Base-by-base conservation (phyloP, 2,797 vertebrate genomes). In the Tamandua tetradactyla region DNA sequence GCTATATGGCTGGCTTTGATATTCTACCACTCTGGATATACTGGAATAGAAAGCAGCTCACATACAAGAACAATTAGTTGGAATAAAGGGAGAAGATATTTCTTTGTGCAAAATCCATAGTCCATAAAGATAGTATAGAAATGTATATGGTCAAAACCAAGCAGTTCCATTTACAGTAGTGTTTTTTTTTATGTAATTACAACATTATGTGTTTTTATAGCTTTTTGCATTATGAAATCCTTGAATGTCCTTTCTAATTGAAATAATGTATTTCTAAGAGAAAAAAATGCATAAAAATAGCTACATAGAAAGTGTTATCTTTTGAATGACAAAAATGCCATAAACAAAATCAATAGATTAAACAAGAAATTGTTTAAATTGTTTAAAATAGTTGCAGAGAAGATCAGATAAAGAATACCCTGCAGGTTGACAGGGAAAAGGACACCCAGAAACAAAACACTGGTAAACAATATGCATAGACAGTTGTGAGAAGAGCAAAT, bases 51-150 rank as follows among this genome's bases (percentile, higher is more conserved):
- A 99, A 99, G 96, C 98, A 99, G 96, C 98, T 99, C 94, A 99
- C 98, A 13, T 99, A 99, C 97, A 99, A 99, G 98, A 99, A 99
- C 98, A 99, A 99, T 98, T 99, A 98, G 99, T 95, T 95, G 95
- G 93, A 94, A 94, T 96, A 97, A 94, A 97, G 93, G 96, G 94
- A 97, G 79, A 97, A 97, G 94, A 96, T 96, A 94, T 96, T 97
- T 97, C 89, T 96, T 97, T 98, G 96, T 98, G 96, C 96, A 95
- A 95, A 97, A 97, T 96, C 95, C 69, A 95, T 52, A 52, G 14
- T 52, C 52, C 15, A 52, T 96, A 97, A 89, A 97, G 96, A 97
- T 93, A 96, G 94, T 97, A 95, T 96, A 97, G 96, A 97, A 96
- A 79, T 93, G 87, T 91, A 75, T 96, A 84, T 91, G 97, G 89